Base-by-base conservation (phyloP, 2,113 vertebrate species). In the Ciconia maguari region DNA sequence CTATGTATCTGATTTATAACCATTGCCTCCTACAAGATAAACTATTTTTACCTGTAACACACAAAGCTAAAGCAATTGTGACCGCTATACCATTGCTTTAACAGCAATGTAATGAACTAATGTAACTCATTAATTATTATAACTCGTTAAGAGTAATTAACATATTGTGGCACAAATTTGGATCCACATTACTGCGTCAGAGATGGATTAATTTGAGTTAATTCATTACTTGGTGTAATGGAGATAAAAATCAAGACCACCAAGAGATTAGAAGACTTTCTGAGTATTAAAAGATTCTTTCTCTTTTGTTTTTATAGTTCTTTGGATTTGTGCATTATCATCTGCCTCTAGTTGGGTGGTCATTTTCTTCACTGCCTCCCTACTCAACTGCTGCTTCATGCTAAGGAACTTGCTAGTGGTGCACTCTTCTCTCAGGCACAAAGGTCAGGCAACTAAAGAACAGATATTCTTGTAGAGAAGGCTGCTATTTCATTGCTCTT, bases 181-280 rank as follows among this genome's bases (percentile, higher is more conserved):
- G 20, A 94, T 92, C 10, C 42, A 81, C 24, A 34, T 87, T 84
- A 75, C 17, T 42, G 27, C 16, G 19, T 52, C n/a, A 44, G 38
- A 86, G 68, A 71, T 75, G 22, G n/a, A 90, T 77, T 85, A 58
- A 76, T 68, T 83, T 77, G 34, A 77, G 24, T 87, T 72, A 84
- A 70, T 75, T 74, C 44, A 75, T 82, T 90, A 24, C 14, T 83
- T 65, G 36, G 9, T 91, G 51, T 48, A 84, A 81, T n/a, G 60
- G 68, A 94, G 93, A 88, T 96, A 92, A 92, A 90, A 92, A 92
- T 88, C 86, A 94, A 93, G 93, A 96, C 88, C 71, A 89, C 69
- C 83, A 96, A 52, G 71, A 78, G 69, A 83, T 68, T 74, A 83
- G 69, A 77, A 92, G n/a, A 52, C 6, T 83, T 70, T 91, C 36